Conservation (phyloP, 2,888 invertebrate genomes). For the Pharmacophagus antenor region DNA sequence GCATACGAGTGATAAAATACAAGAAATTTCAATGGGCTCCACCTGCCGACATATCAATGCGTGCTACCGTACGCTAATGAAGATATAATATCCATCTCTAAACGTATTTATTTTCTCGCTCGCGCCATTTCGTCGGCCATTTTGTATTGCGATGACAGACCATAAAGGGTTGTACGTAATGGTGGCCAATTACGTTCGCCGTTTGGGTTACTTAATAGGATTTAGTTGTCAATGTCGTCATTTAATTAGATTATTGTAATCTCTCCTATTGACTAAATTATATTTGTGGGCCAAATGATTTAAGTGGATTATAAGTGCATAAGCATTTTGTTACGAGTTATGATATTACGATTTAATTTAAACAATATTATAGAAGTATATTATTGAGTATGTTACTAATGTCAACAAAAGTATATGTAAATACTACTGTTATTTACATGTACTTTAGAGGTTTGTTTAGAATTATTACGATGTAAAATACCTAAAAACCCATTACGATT, state of each 20-base stretch:
- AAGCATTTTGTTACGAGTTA: not conserved
- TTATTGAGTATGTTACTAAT: too few relatives aligned
- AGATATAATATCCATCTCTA: slow-evolving; percentile 78
- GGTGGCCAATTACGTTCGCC: slow-evolving; percentile 70
- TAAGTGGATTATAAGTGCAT: not conserved
- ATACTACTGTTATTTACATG: too few relatives aligned
- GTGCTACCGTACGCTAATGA: slow-evolving; percentile 70
- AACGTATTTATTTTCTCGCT: slow-evolving; percentile 72
- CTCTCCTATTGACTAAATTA: slow-evolving; percentile 53
- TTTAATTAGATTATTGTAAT: slow-evolving; percentile 76
- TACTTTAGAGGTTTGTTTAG: too few relatives aligned
- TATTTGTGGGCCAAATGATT: slow-evolving; percentile 29
- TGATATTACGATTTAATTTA: not conserved
- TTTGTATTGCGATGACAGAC: slow-evolving; percentile 69
- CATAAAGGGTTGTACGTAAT: slow-evolving; percentile 69
- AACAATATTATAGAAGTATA: not conserved
- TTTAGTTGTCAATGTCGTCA: slow-evolving; percentile 75
- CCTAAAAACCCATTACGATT: too few relatives aligned
- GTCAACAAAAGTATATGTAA: too few relatives aligned
- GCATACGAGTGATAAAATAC: slow-evolving; percentile 69
- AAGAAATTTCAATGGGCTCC: slow-evolving; percentile 72
- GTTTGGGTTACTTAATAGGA: slow-evolving; percentile 67
- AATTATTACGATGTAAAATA: too few relatives aligned
- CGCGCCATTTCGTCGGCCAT: slow-evolving; percentile 57
- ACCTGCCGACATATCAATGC: slow-evolving; percentile 78